phyloP scores from a whole-genome alignment of 2,797 vertebrate species.

The Pogoniulus pusillus region DNA sequence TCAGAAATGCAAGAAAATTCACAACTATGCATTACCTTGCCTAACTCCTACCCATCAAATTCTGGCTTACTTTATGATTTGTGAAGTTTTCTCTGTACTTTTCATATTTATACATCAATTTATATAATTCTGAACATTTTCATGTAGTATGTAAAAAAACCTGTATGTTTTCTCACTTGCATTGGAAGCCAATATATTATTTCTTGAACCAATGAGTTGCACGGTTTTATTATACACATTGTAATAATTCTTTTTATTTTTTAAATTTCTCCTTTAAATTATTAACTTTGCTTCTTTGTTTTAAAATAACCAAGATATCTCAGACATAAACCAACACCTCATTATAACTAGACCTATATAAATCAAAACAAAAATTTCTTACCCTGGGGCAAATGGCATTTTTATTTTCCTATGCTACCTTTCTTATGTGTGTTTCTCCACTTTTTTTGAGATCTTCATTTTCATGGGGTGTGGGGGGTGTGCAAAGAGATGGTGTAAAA shows the following conservation, averaged over 20 bases:
- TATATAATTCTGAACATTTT: background rate
- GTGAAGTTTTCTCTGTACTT: slow-evolving; percentile 12
- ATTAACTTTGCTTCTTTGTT: background rate
- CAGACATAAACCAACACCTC: background rate
- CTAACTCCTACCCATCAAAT: background rate
- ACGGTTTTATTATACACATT: background rate
- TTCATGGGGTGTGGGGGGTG: background rate
- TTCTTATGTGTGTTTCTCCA: background rate
- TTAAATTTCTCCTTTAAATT: background rate
- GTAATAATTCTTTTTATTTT: background rate
- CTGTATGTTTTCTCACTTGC: background rate
- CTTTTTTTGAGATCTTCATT: background rate
- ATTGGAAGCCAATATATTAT: background rate
- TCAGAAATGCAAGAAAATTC: background rate
- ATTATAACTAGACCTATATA: background rate
- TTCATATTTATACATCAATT: background rate
- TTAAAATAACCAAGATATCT: background rate
- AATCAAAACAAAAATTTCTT: background rate
- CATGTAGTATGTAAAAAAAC: background rate
- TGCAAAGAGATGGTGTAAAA: background rate
- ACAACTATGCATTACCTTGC: background rate
- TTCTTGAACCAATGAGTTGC: background rate
- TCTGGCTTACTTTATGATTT: background rate
- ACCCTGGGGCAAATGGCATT: background rate
- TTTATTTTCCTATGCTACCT: background rate